These are phyloP conservation scores for Coturnix japonica DNA, from an alignment of 2,113 vertebrate species.

Conservation along the genomic window DNA sequence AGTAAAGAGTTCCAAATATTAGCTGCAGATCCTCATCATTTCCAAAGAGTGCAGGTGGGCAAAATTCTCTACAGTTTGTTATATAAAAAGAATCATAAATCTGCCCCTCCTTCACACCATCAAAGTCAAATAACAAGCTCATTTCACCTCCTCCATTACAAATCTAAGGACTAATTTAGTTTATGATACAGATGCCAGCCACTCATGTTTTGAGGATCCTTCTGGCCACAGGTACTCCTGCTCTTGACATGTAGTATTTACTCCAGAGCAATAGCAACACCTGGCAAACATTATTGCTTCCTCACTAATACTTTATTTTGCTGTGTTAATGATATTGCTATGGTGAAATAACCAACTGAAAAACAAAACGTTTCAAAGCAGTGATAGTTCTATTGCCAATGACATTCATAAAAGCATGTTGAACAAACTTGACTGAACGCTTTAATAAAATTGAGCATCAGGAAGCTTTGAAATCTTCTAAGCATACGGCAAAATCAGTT, in stretches of 20 bases:
- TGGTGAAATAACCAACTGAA: conserved; percentile 2
- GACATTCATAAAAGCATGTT: conserved; percentile 38
- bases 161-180: background rate
- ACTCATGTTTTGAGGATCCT: background rate
- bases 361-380: conserved; percentile 39
- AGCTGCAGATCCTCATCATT: background rate
- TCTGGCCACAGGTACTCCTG: background rate
- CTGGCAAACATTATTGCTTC: background rate
- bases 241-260: background rate
- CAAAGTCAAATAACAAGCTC: background rate
- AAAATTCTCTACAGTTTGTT: background rate
- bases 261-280: background rate
- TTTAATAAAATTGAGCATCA: conserved; percentile 64
- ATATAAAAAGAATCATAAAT: background rate
- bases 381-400: background rate
- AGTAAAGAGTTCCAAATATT: background rate
- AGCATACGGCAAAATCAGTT: conserved; percentile 37
- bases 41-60: background rate
- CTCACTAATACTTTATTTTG: background rate
- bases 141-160: background rate
- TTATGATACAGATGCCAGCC: background rate
- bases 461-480: conserved; percentile 67
- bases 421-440: conserved; percentile 40
- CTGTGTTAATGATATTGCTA: background rate
- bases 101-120: background rate